Conservation (phyloP, 2,888 invertebrate species). For the Drepana falcataria region DNA sequence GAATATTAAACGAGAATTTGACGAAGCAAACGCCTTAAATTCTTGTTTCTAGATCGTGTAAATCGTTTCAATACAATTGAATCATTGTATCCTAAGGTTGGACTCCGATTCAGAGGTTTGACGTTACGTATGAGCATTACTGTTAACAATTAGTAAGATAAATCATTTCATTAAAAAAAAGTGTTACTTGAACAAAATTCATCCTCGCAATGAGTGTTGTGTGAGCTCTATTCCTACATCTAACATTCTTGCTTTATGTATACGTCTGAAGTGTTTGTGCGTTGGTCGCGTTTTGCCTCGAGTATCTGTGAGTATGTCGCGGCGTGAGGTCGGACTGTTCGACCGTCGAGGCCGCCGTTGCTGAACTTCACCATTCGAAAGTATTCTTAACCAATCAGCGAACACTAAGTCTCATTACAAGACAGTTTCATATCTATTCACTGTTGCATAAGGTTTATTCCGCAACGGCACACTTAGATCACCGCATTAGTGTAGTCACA, state of each 20-base stretch:
- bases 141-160: neutral
- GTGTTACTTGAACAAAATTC: constrained; percentile 3
- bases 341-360: constrained; percentile 14
- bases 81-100: too few relatives aligned
- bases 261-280: neutral
- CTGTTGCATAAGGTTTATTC: constrained; percentile 12
- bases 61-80: too few relatives aligned
- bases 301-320: constrained; percentile 17
- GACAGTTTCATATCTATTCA: neutral
- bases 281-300: constrained; percentile 18
- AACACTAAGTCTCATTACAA: neutral
- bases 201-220: constrained; percentile 33
- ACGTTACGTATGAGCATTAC: neutral
- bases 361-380: neutral
- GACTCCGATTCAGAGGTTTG: too few relatives aligned
- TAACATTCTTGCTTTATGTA: constrained; percentile 39
- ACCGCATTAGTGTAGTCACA: neutral
- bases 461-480: constrained; percentile 19
- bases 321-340: constrained; percentile 1
- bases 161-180: neutral
- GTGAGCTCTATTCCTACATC: constrained; percentile 31
- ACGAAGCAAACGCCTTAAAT: too few relatives aligned
- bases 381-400: neutral
- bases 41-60: too few relatives aligned
- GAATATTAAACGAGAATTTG: too few relatives aligned